These are phyloP conservation scores for Fistularia commersonii DNA, from an alignment of 2,797 vertebrate species.

Conservation along the genomic window DNA sequence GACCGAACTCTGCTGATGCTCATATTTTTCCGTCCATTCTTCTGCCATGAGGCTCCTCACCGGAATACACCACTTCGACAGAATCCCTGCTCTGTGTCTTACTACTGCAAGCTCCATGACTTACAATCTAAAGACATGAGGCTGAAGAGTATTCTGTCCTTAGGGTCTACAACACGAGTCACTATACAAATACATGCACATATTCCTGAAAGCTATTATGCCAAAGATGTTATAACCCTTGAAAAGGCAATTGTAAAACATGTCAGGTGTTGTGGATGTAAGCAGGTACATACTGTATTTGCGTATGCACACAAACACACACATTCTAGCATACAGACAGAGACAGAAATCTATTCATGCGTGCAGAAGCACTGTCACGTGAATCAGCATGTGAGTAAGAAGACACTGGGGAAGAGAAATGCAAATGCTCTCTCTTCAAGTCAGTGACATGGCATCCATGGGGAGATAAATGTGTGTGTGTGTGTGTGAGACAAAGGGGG, in stretches of 20 bases:
- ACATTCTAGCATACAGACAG: background rate
- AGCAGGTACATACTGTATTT: conserved; percentile 13
- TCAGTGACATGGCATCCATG: conserved; percentile 53
- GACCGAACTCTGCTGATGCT: conserved; percentile 21
- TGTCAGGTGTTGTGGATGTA: conserved; percentile 20
- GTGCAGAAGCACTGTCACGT: conserved; percentile 31
- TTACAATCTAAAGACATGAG: conserved; percentile 37
- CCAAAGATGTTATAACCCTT: conserved; percentile 18
- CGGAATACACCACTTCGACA: conserved; percentile 27
- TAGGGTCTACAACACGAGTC: conserved; percentile 35
- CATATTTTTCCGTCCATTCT: conserved; percentile 10
- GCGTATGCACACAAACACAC: conserved; percentile 10
- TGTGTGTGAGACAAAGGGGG: conserved; percentile 14
- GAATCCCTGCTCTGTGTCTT: conserved; percentile 27
- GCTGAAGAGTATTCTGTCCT: conserved; percentile 28
- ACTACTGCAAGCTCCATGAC: conserved; percentile 42
- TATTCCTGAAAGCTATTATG: conserved; percentile 3
- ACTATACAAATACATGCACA: conserved; percentile 23
- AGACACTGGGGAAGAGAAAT: conserved; percentile 56
- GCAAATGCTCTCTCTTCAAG: conserved; percentile 62
- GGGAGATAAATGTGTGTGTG: conserved; percentile 42
- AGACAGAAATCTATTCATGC: background rate
- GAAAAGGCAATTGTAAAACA: conserved; percentile 20
- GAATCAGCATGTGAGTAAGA: conserved; percentile 55
- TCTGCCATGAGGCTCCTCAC: conserved; percentile 24